phyloP scores from a whole-genome alignment of 2,888 invertebrate species.

The Seira ritae region DNA sequence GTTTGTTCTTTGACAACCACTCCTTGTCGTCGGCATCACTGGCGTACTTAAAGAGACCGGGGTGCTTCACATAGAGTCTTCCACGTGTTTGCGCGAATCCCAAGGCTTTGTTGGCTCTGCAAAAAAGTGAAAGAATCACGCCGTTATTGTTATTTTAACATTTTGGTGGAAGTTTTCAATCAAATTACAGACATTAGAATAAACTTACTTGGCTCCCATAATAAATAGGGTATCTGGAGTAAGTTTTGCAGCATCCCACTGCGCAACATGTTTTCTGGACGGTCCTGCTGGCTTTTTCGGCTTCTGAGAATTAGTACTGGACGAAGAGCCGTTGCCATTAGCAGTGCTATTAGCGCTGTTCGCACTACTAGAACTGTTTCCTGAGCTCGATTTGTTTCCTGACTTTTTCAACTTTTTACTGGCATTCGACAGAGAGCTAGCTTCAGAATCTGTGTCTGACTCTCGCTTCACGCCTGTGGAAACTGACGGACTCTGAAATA shows the following conservation, averaged over 20 bases:
- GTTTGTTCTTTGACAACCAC: constrained; percentile 85
- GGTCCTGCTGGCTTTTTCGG: constrained; percentile 73
- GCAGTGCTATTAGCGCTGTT: constrained; percentile 62
- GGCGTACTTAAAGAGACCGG: constrained; percentile 85
- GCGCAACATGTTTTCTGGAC: constrained; percentile 76
- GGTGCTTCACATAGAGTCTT: constrained; percentile 85
- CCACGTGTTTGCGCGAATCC: constrained; percentile 87
- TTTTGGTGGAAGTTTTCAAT: not conserved
- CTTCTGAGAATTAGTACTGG: constrained; percentile 67
- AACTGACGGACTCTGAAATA: constrained; percentile 77
- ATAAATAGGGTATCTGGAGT: constrained; percentile 85
- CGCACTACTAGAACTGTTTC: constrained; percentile 63
- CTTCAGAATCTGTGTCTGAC: constrained; percentile 82
- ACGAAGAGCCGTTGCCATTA: constrained; percentile 59
- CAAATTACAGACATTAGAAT: not conserved
- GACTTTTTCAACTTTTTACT: constrained; percentile 73
- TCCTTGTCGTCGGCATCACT: constrained; percentile 89
- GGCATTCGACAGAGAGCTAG: constrained; percentile 75
- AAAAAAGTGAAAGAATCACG: constrained; percentile 35
- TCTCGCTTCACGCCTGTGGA: constrained; percentile 81
- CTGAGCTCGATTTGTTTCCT: constrained; percentile 68
- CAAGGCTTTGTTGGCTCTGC: constrained; percentile 81
- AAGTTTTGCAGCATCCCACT: constrained; percentile 86
- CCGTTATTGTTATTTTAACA: not conserved
- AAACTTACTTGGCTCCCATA: constrained; percentile 83